Percentiles rank a stretch among this genome's conserved stretches.
Evolutionary conservation across 1,140 invertebrate genomes (phyloP).

Genomic region (Manduca sexta): DNA sequence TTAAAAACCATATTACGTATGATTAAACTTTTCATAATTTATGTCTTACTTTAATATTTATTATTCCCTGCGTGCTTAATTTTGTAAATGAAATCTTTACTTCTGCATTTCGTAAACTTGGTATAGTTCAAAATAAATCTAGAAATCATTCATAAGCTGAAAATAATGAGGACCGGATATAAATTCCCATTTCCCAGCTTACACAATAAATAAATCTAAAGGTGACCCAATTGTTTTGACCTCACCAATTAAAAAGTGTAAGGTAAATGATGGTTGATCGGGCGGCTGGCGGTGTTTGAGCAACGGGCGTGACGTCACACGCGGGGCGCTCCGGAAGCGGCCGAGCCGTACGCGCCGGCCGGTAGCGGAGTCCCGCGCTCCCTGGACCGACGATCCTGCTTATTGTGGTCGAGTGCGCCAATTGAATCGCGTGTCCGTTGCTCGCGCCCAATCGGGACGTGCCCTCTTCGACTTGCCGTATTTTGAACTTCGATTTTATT

Average conservation of each 20-base stretch:
- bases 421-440: slow-evolving; percentile 65
- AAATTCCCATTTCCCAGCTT: slow-evolving; percentile 28
- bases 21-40: too few relatives aligned
- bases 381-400: slow-evolving; percentile 50
- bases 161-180: slow-evolving; percentile 7
- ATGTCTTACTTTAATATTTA: too few relatives aligned
- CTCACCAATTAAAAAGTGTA: slow-evolving; percentile 69
- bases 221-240: slow-evolving; percentile 66
- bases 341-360: slow-evolving; percentile 36
- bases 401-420: slow-evolving; percentile 58
- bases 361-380: slow-evolving; percentile 47
- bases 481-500: slow-evolving; percentile 28
- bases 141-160: too few relatives aligned
- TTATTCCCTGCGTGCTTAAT: too few relatives aligned
- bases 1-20: too few relatives aligned
- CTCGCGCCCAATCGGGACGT: slow-evolving; percentile 42
- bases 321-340: slow-evolving; percentile 54
- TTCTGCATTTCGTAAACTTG: too few relatives aligned
- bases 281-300: slow-evolving; percentile 20
- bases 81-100: too few relatives aligned
- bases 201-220: slow-evolving; percentile 48
- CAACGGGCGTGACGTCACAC: slow-evolving; percentile 43
- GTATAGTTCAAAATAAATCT: not conserved
- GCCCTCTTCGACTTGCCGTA: slow-evolving; percentile 36
- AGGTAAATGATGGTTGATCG: slow-evolving; percentile 44